Evolutionary conservation across 2,113 vertebrate species (phyloP).

Genomic region (Eulacestoma nigropectus): DNA sequence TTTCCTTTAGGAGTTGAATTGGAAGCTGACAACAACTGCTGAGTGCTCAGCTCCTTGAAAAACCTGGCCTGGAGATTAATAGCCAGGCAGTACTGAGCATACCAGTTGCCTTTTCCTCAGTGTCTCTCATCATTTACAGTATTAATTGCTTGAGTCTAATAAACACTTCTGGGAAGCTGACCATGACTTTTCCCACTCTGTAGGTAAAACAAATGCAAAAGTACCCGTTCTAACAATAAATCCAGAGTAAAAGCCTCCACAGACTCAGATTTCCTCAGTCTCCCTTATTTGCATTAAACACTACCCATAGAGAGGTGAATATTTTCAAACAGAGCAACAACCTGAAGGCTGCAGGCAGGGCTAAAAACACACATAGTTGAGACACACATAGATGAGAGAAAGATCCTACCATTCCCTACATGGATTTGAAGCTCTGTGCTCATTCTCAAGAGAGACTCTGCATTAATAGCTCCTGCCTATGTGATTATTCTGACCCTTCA

Average conservation of each 20-base stretch:
- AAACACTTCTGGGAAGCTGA: not conserved
- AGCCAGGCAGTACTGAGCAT: not conserved
- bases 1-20: constrained; percentile 9
- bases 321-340: not conserved
- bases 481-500: not conserved
- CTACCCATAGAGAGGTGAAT: not conserved
- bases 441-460: not conserved
- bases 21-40: not conserved
- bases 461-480: not conserved
- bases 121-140: not conserved
- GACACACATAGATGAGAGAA: not conserved
- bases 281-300: not conserved
- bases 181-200: not conserved
- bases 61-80: not conserved
- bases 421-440: not conserved
- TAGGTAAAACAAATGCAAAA: not conserved
- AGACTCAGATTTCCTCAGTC: not conserved
- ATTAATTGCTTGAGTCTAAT: not conserved
- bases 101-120: not conserved
- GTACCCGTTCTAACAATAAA: not conserved
- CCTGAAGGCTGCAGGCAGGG: not conserved
- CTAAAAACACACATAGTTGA: not conserved
- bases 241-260: not conserved
- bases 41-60: constrained; percentile 21
- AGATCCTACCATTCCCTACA: not conserved